A percentile compares a stretch with the other conserved stretches of the same genome.
These are phyloP conservation scores for Ursus arctos DNA, from an alignment of 2,113 vertebrate genomes.

Conservation along the genomic window DNA sequence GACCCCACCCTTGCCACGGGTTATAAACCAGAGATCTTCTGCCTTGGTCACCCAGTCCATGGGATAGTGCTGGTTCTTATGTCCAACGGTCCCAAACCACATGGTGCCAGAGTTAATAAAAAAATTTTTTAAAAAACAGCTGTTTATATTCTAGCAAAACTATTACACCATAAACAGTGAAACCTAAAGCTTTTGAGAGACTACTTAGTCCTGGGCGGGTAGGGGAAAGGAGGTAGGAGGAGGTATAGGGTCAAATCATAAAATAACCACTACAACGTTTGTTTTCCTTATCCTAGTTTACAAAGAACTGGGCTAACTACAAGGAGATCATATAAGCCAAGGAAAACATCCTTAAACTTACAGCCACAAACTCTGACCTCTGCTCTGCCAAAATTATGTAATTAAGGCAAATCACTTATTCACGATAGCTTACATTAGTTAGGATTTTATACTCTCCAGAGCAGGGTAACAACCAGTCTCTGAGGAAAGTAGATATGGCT, in stretches of 20 bases:
- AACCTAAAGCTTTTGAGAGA: conserved; percentile 57
- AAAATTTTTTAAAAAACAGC: background rate
- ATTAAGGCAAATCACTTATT: background rate
- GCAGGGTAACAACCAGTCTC: background rate
- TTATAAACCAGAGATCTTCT: conserved; percentile 44
- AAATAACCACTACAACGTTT: conserved; percentile 42
- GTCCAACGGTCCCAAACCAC: background rate
- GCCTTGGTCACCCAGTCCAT: background rate
- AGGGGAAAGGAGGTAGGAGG: background rate
- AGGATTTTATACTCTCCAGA: background rate
- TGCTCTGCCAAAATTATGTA: background rate
- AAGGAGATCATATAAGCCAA: conserved; percentile 7
- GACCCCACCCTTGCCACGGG: background rate
- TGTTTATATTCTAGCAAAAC: conserved; percentile 50
- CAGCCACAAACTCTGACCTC: conserved; percentile 32
- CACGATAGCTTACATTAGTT: background rate
- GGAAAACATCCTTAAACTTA: conserved; percentile 52
- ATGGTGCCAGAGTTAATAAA: background rate
- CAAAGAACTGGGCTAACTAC: conserved; percentile 43
- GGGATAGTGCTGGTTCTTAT: background rate
- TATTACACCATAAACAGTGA: conserved; percentile 44
- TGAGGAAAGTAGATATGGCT: background rate
- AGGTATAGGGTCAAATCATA: conserved; percentile 57
- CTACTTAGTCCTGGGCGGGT: background rate
- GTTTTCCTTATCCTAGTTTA: conserved; percentile 50